Conservation (phyloP, 2,113 vertebrate genomes). For the Bungarus multicinctus region DNA sequence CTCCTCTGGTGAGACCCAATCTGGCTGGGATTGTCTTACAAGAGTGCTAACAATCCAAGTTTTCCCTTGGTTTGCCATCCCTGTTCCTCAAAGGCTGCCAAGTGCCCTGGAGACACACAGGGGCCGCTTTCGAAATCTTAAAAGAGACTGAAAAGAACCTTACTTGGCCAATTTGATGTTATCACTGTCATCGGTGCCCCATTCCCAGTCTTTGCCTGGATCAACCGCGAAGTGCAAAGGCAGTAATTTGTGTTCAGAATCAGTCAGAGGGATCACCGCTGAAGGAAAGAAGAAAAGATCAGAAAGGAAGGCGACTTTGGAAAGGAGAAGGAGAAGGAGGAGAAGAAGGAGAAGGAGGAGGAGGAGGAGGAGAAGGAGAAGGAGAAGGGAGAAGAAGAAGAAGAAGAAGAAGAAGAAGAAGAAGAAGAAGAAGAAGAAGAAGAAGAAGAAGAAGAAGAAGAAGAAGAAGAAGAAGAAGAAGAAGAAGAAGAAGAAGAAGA, state of each 20-base stretch:
- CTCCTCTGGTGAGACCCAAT: background rate
- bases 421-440: no score
- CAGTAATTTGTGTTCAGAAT: conserved; percentile 97
- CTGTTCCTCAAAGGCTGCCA: background rate
- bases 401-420: no score
- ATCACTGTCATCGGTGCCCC: conserved; percentile 95
- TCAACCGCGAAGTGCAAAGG: conserved; percentile 97
- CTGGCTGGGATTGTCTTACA: background rate
- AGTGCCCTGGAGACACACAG: background rate
- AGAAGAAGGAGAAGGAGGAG: background rate
- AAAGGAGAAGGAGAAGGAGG: background rate
- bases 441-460: no score
- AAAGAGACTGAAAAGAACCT: conserved; percentile 51
- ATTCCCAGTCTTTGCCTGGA: conserved; percentile 96
- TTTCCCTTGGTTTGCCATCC: background rate
- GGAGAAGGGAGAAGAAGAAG: no score
- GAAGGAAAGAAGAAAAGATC: conserved; percentile 65
- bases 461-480: no score
- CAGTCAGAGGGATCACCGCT: conserved; percentile 97
- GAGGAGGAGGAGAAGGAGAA: no score
- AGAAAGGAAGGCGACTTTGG: conserved; percentile 1
- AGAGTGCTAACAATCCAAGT: background rate
- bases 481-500: no score
- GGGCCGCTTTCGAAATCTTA: background rate
- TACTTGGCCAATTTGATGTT: conserved; percentile 93